Base-by-base conservation (phyloP, 2,888 invertebrate species). In the Meiosimyza decipiens region DNA sequence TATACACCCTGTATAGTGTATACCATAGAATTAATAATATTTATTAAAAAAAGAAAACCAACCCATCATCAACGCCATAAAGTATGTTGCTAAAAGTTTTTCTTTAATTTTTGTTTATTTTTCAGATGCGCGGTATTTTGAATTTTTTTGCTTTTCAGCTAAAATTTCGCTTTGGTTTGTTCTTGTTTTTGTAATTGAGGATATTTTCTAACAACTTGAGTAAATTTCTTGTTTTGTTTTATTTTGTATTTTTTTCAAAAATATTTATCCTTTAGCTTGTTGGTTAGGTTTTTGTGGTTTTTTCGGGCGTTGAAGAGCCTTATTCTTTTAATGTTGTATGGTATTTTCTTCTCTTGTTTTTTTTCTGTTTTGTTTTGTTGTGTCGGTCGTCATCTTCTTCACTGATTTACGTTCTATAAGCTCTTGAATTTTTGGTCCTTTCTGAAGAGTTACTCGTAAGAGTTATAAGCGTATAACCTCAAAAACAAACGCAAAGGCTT, bases 391-490 rank as follows among this genome's bases (percentile, higher is more conserved):
- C 47, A 40, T 11, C 62, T 57, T 16, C 51, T 62, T 16, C 60
- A n/a, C 62, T 70, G 70, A 63, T 69, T 68, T 69, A 59, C 63
- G 68, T 59, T 68, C 63, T 70, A 70, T 33, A 63, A 70, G 62
- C 62, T 63, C 62, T 70, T 62, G 62, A 70, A 62, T 51, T 50
- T 40, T 40, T 28, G 49, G 49, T 57, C 15, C n/a, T 57, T 63
- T 18, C 49, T 22, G 63, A 15, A 49, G 50, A 16, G 64, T 4
- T 64, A 18, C 18, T 64, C 59, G 47, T 47, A 59, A 59, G 51
- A 60, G 59, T 60, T 69, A 69, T 69, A 59, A 68, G 22, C 54
- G 70, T 40, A 62, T 54, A 70, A 70, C 70, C 70, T 70, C 70
- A 70, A 63, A 70, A 70, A 70, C 70, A 70, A 63, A 62, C 47